These are phyloP conservation scores for Argyresthia goedartella DNA, from an alignment of 2,888 invertebrate genomes.

Conservation along the genomic window DNA sequence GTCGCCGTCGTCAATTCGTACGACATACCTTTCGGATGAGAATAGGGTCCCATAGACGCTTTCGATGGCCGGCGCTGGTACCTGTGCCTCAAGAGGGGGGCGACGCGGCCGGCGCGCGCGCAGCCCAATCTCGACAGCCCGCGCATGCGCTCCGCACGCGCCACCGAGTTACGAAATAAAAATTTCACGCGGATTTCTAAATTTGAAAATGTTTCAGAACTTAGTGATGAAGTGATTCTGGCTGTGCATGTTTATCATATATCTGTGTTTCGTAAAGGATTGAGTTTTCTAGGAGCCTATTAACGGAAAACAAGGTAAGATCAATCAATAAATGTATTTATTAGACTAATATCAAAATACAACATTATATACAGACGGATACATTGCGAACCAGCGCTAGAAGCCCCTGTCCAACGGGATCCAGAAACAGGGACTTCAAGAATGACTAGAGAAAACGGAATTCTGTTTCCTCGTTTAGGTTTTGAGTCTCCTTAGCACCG, in stretches of 20 bases:
- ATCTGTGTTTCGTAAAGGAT: constrained; percentile 38
- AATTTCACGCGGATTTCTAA: constrained; percentile 25
- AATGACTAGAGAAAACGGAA: too few relatives aligned
- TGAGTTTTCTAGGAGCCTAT: constrained; percentile 32
- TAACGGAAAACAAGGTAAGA: constrained; percentile 13
- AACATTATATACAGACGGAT: too few relatives aligned
- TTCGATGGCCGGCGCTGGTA: constrained; percentile 25
- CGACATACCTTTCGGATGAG: constrained; percentile 36
- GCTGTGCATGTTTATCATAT: constrained; percentile 16
- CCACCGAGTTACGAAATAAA: constrained; percentile 11
- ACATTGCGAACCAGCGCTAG: too few relatives aligned
- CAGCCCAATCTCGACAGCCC: constrained; percentile 36
- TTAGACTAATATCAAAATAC: too few relatives aligned
- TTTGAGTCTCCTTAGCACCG: too few relatives aligned
- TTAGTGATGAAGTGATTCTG: constrained; percentile 51
- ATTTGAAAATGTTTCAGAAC: constrained; percentile 47
- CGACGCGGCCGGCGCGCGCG: constrained; percentile 22
- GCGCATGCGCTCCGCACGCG: constrained; percentile 37
- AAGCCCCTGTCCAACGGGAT: too few relatives aligned
- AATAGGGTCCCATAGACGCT: constrained; percentile 53
- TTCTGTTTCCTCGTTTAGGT: too few relatives aligned
- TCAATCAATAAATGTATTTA: too few relatives aligned
- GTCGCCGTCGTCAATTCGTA: constrained; percentile 38
- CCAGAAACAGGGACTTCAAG: too few relatives aligned
- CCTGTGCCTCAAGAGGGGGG: constrained; percentile 38